Evolutionary conservation across 2,113 vertebrate genomes (phyloP).

Genomic region (human): DNA sequence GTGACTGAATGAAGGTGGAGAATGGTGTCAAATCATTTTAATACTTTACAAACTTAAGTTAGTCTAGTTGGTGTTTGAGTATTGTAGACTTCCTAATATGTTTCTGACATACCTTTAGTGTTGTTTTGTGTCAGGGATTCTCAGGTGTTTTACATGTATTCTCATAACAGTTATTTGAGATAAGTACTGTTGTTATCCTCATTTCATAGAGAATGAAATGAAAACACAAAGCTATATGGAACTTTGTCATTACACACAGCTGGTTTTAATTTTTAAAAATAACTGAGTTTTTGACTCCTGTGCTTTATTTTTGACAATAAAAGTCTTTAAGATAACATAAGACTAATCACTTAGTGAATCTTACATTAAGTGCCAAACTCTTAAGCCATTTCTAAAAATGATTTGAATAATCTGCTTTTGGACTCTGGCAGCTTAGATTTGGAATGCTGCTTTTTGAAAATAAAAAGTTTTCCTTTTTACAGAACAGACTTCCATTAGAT

Average conservation of each 20-base stretch:
- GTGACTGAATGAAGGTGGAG: neutral
- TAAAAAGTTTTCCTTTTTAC: neutral
- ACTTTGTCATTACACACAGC: neutral
- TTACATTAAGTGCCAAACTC: neutral
- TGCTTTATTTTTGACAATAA: neutral
- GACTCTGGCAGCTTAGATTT: neutral
- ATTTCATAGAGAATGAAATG: neutral
- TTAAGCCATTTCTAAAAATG: neutral
- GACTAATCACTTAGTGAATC: neutral
- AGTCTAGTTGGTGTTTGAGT: neutral
- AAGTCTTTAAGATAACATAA: neutral
- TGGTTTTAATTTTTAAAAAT: neutral
- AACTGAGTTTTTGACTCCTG: neutral
- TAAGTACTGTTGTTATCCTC: neutral
- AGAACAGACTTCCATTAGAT: neutral
- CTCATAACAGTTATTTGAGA: neutral
- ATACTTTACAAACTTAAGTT: neutral
- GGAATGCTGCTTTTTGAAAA: slow-evolving; percentile 14
- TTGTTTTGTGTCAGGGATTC: neutral
- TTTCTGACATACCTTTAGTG: neutral
- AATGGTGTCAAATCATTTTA: neutral
- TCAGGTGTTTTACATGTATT: neutral
- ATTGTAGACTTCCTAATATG: neutral
- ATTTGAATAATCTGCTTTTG: neutral
- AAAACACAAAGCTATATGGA: neutral